A percentile compares a stretch with the other conserved stretches of the same genome.
Conservation (phyloP, 2,113 vertebrate species). For the Chrysochloris asiatica region DNA sequence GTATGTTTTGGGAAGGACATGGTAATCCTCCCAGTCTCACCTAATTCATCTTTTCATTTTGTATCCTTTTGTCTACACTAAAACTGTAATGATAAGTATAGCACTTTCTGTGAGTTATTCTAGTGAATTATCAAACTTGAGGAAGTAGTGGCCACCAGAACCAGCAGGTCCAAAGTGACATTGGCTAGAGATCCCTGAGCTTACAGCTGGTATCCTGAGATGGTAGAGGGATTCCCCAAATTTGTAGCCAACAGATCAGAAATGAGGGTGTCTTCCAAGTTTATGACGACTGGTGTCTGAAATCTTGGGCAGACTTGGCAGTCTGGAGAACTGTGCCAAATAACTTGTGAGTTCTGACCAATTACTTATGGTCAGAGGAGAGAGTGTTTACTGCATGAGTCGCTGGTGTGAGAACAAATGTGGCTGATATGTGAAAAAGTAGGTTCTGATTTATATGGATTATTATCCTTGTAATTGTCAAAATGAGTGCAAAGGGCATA, state of each 20-base stretch:
- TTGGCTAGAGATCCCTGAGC: neutral
- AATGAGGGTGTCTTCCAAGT: neutral
- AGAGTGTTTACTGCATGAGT: neutral
- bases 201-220: too few relatives aligned
- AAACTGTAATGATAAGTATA: neutral
- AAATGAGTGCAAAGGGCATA: constrained; percentile 11
- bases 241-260: neutral
- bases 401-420: neutral
- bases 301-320: neutral
- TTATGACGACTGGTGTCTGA: neutral
- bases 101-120: neutral
- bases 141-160: neutral
- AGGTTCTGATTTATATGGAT: neutral
- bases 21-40: neutral
- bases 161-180: neutral
- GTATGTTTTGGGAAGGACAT: neutral
- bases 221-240: neutral
- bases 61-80: neutral
- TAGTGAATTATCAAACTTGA: neutral
- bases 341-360: neutral
- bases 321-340: neutral
- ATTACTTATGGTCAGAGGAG: neutral
- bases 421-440: neutral
- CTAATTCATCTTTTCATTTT: neutral
- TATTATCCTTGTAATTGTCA: neutral